Base-by-base conservation (phyloP, 2,888 invertebrate genomes). In the Hydropsyche betteni region DNA sequence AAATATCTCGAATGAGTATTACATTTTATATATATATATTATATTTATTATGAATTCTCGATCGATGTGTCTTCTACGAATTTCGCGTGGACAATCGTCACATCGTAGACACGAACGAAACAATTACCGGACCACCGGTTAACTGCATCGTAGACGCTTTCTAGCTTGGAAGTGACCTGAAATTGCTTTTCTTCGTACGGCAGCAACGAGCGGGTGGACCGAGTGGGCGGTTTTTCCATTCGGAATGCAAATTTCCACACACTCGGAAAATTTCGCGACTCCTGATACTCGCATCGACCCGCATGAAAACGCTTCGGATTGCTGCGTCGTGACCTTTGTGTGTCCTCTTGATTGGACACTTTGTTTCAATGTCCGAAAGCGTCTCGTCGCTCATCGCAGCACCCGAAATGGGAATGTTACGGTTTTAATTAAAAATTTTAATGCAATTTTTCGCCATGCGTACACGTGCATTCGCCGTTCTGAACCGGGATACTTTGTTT, bases 201-300 rank as follows among this genome's bases (percentile, higher is more conserved):
- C 24, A 61, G 33, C 34, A 34, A 34, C 5, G 64, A 34, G n/a
- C 4, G 7, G 64, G 34, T 6, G 34, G 5, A 61, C 24, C 36
- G 5, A 7, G 4, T 8, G n/a, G 44, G 7, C 14, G 8, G 61
- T 58, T 72, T 73, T 58, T 70, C 61, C 75, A 77, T 77, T 77
- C 73, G 61, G 73, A 75, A 75, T 77, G 72, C 77, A 77, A 77
- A 77, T 77, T 61, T 75, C 34, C 64, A 64, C 64, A 64, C 64
- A 36, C 10, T 64, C 4, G 34, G 6, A 44, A 24, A 24, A 36
- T 8, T 24, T 24, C n/a, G n/a, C n/a, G n/a, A n/a, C n/a, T n/a
- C 24, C 2, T 64, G 64, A 36, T 34, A 64, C 4, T 58, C 14
- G 8, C 12, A 12, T 64, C 36, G 36, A 10, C 36, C 64, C 8